Evolutionary conservation across 2,113 vertebrate genomes (phyloP).

Genomic region (Centropus unirufus): DNA sequence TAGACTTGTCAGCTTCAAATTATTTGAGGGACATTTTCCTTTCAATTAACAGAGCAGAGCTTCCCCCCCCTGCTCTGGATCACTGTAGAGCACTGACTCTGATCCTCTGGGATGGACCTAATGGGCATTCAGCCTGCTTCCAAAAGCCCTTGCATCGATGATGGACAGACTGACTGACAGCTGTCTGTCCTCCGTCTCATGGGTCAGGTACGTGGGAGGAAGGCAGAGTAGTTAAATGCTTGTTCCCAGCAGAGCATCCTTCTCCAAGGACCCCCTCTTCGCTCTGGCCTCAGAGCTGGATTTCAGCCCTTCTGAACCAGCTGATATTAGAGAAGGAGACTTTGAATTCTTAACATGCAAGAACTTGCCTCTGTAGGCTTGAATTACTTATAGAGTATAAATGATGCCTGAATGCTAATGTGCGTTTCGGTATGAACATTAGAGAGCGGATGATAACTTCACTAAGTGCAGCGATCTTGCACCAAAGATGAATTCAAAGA

Average conservation of each 20-base stretch:
- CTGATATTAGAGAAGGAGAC: neutral
- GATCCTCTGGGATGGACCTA: neutral
- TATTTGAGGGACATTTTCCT: neutral
- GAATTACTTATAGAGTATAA: neutral
- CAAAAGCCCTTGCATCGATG: neutral
- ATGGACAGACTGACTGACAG: neutral
- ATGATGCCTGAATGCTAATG: neutral
- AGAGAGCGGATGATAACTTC: neutral
- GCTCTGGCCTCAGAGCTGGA: neutral
- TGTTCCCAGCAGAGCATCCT: neutral
- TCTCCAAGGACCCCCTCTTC: neutral
- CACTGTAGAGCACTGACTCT: neutral
- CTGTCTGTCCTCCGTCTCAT: neutral
- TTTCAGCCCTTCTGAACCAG: neutral
- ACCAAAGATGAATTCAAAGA: neutral
- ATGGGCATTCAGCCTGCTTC: neutral
- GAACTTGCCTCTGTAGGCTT: neutral
- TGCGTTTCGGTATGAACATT: accelerated
- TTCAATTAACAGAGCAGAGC: neutral
- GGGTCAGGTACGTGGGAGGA: neutral
- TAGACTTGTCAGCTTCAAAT: neutral
- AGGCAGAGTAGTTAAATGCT: neutral
- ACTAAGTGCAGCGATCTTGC: neutral
- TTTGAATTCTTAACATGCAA: neutral
- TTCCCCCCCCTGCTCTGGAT: neutral